phyloP scores from a whole-genome alignment of 2,113 vertebrate genomes.

The Melierax canorus region DNA sequence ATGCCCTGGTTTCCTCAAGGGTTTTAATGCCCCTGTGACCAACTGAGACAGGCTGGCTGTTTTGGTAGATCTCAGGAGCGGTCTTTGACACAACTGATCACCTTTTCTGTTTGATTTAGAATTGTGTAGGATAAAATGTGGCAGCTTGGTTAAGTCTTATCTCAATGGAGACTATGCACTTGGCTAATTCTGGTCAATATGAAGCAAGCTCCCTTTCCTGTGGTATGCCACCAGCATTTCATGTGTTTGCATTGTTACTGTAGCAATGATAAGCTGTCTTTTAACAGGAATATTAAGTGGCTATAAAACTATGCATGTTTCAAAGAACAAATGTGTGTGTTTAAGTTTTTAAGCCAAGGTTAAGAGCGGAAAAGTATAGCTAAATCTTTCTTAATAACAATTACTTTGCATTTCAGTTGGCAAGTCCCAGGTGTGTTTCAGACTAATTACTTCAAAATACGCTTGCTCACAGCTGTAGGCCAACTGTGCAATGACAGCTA shows the following conservation, averaged over 20 bases:
- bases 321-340: neutral
- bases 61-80: neutral
- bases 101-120: neutral
- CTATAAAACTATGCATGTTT: neutral
- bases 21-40: neutral
- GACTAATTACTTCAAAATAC: neutral
- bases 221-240: neutral
- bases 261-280: neutral
- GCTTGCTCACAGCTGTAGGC: neutral
- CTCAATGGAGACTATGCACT: neutral
- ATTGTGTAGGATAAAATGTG: neutral
- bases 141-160: neutral
- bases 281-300: neutral
- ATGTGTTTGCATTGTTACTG: neutral
- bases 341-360: neutral
- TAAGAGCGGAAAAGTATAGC: neutral
- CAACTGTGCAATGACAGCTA: neutral
- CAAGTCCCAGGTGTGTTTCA: neutral
- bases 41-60: neutral
- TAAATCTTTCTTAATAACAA: neutral
- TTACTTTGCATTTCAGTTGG: neutral
- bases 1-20: neutral
- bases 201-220: neutral
- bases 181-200: neutral
- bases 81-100: neutral